Evolutionary conservation across 2,888 invertebrate genomes (phyloP), one percentile per base, ranked within the genome.

Genomic region (Drosophila austrosaltans): DNA sequence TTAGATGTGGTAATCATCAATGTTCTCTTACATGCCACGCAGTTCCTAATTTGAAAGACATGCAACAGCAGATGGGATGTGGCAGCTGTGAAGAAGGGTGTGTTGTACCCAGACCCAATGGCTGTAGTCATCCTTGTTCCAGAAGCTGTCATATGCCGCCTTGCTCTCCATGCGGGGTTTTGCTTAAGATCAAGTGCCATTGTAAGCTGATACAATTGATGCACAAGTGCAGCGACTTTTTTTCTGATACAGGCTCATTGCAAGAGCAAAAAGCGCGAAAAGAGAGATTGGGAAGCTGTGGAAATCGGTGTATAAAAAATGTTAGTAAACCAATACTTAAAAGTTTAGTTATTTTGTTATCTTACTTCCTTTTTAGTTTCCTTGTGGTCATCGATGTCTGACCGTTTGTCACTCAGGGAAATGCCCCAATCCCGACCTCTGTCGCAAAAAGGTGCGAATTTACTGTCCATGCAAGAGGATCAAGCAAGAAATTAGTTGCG

Each of bases 301-400:
- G 96, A 44, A 96, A 97, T 90, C 96, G 96, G 75, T 98, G 98
- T 89, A 96, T 97, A 0, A 96, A 96, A 93, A 95, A 94, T 92
- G 96, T 96, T 91, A 92, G 93, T 68, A 32, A 10, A 10, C 22
- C 20, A 10, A 3, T 1, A 20, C 16, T 44, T 10, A n/a, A n/a
- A 10, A 32, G 2, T 16, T 59, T 22, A 32, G n/a, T 66, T 71
- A 10, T 10, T 57, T 65, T 3, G 16, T 44, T 22, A n/a, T 4
- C 5, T 16, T 4, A 7, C 22, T 6, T 44, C 54, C 66, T 61
- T 77, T 73, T 39, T 90, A 97, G 95, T 95, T 96, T 90, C 91
- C 94, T 6, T 98, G 98, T 92, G 96, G 97, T 0, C 98, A 98
- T 92, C 95, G 96, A 6, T 97, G 97, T 90, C 93, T 94, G 40